Conservation (phyloP, 2,797 vertebrate genomes). For the Acanthiza pusilla region DNA sequence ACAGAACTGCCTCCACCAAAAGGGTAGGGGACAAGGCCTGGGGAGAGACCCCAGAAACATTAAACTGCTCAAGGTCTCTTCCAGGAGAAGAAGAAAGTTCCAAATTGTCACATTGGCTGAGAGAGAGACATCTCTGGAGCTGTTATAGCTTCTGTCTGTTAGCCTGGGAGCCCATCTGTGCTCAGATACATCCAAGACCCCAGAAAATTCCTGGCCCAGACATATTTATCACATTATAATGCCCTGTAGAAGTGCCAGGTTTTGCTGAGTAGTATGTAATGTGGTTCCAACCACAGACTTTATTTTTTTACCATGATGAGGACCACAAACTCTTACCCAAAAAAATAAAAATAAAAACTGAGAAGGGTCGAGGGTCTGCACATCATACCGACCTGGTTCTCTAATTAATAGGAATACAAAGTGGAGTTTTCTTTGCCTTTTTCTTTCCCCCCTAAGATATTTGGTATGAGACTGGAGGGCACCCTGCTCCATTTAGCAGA, state of each 20-base stretch:
- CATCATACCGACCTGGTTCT: neutral
- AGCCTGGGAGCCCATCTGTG: neutral
- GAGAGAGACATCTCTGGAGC: neutral
- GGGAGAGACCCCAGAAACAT: neutral
- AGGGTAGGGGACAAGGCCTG: neutral
- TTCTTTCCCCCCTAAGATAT: neutral
- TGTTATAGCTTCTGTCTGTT: neutral
- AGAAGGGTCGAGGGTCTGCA: neutral
- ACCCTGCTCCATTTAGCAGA: conserved; percentile 11
- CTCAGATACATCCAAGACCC: neutral
- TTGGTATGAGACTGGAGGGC: neutral
- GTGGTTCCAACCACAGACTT: conserved; percentile 4
- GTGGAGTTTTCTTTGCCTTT: neutral
- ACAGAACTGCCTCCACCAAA: neutral
- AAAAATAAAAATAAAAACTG: neutral
- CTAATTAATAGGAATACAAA: neutral
- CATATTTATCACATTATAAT: neutral
- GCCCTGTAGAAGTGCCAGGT: conserved; percentile 1
- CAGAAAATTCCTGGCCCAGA: neutral
- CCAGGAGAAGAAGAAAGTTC: neutral
- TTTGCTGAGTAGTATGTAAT: neutral
- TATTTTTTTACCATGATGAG: neutral
- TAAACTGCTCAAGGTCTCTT: neutral
- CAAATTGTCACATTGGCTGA: neutral
- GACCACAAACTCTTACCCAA: neutral